A percentile compares a stretch with the other conserved stretches of the same genome.
Conservation (phyloP, 2,113 vertebrate species). For the Rhinichthys klamathensis region DNA sequence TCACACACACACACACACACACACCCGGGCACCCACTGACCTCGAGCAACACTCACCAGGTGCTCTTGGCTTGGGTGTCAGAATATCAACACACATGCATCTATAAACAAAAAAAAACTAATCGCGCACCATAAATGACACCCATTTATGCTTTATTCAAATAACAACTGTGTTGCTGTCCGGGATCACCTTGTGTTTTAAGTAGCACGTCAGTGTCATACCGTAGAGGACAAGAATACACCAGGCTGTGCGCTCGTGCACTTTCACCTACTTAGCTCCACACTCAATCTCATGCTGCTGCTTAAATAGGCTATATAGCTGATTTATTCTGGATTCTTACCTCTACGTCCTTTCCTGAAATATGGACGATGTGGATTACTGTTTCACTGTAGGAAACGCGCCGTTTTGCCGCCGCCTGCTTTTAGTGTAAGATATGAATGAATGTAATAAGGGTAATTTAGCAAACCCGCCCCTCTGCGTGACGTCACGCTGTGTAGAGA, state of each 20-base stretch:
- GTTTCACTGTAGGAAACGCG: background rate
- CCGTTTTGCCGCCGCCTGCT: background rate
- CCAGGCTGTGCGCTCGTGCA: constrained; percentile 10
- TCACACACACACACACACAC: background rate
- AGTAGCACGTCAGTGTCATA: background rate
- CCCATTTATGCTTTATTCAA: background rate
- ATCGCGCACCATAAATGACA: background rate
- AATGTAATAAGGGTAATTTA: background rate
- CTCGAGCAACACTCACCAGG: background rate
- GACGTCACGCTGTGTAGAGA: background rate
- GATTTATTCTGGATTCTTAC: constrained; percentile 15
- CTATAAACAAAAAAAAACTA: background rate
- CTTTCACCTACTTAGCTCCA: constrained; percentile 50
- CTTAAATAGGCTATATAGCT: background rate
- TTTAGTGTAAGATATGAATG: constrained; percentile 22
- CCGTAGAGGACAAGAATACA: background rate
- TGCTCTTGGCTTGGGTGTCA: background rate
- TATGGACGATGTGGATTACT: background rate
- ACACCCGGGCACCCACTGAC: constrained; percentile 19
- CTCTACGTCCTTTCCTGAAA: background rate
- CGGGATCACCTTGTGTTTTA: background rate
- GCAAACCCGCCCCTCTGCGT: background rate
- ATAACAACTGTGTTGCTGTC: background rate
- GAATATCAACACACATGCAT: constrained; percentile 27
- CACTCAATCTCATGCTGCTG: background rate